Conservation (phyloP, 2,113 vertebrate genomes). For the Typhlomys cinereus region DNA sequence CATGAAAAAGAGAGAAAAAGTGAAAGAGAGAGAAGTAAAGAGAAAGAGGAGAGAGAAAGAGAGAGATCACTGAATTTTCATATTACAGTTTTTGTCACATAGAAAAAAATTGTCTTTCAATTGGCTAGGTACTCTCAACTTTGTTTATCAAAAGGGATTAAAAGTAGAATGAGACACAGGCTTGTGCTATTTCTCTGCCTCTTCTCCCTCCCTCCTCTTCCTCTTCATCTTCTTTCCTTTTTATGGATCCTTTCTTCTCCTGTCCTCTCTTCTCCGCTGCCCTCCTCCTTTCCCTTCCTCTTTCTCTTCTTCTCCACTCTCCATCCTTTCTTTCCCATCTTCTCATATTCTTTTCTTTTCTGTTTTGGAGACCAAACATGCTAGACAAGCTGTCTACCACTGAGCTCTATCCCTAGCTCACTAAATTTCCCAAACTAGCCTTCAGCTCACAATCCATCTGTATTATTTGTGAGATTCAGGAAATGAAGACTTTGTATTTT, state of each 20-base stretch:
- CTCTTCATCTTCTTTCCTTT: no score
- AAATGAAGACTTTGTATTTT: conserved; percentile 8
- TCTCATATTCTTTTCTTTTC: not conserved
- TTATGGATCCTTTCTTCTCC: not conserved
- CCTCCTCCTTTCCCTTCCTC: no score
- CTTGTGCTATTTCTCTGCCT: not conserved
- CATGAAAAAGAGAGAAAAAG: not conserved
- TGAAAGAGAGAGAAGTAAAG: no score
- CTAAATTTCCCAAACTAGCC: not conserved
- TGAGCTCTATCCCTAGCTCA: not conserved
- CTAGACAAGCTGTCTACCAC: not conserved
- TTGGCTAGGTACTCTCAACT: conserved; percentile 24
- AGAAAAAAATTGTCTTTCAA: conserved; percentile 26
- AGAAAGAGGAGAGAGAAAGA: no score
- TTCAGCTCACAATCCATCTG: not conserved
- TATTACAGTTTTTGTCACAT: conserved; percentile 47
- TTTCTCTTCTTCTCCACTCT: not conserved
- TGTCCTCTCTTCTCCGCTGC: no score
- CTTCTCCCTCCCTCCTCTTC: no score
- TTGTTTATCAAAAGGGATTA: conserved; percentile 24
- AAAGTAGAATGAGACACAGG: not conserved
- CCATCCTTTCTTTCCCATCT: no score
- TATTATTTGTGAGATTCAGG: not conserved
- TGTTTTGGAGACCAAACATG: not conserved
- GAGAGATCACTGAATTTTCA: conserved; percentile 51